Evolutionary conservation across 2,113 vertebrate species (phyloP).

Genomic region (Oreochromis aureus): DNA sequence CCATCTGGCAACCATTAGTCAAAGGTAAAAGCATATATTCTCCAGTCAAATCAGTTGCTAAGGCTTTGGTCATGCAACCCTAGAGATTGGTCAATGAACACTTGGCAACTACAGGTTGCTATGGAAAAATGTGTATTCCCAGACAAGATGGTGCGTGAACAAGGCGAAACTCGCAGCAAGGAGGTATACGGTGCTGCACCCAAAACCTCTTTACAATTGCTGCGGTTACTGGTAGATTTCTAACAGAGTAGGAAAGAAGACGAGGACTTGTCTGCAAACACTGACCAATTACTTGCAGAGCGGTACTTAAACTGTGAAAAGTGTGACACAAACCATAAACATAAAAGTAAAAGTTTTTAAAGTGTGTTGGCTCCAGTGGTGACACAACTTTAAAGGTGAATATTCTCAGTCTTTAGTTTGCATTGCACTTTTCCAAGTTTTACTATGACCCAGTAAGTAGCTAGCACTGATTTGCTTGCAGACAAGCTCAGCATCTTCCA

Average conservation of each 20-base stretch:
- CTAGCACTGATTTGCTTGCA: not conserved
- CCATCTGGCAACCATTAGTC: not conserved
- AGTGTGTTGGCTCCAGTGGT: not conserved
- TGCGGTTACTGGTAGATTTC: not conserved
- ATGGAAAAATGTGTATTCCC: not conserved
- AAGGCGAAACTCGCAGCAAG: not conserved
- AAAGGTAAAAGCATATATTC: not conserved
- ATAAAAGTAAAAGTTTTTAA: not conserved
- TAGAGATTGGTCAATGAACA: too few relatives aligned
- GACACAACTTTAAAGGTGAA: not conserved
- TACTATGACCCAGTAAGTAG: not conserved
- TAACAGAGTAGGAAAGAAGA: not conserved
- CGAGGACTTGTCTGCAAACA: not conserved
- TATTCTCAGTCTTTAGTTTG: not conserved
- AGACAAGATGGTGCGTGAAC: not conserved
- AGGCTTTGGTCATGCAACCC: not conserved
- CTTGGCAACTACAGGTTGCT: not conserved
- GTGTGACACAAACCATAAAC: not conserved
- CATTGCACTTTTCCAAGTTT: not conserved
- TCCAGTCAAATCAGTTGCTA: not conserved
- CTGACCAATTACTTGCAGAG: not conserved
- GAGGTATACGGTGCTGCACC: not conserved
- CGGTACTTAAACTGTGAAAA: not conserved
- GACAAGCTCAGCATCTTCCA: not conserved
- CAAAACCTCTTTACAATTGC: not conserved